phyloP scores from a whole-genome alignment of 2,797 vertebrate genomes.

The Amphiprion clarkii region DNA sequence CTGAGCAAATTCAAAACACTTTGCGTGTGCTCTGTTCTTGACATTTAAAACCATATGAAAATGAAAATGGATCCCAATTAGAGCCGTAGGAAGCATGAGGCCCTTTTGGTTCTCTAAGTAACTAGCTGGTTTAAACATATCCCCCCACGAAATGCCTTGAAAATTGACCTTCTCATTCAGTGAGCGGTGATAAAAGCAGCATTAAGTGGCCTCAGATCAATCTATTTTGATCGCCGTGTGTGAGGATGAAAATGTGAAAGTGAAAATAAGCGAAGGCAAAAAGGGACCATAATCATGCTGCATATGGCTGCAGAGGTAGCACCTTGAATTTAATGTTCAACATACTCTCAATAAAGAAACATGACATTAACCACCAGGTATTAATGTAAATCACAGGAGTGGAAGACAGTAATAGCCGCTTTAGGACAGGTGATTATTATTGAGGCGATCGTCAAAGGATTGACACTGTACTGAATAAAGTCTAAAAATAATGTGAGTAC shows the following conservation, averaged over 20 bases:
- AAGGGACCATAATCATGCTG: conserved; percentile 42
- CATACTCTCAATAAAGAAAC: conserved; percentile 57
- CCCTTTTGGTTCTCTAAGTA: conserved; percentile 59
- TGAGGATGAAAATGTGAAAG: conserved; percentile 56
- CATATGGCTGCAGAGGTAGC: conserved; percentile 38
- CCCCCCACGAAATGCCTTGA: conserved; percentile 59
- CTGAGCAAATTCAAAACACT: conserved; percentile 67
- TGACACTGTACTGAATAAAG: conserved; percentile 59
- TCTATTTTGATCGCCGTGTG: conserved; percentile 61
- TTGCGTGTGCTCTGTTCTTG: conserved; percentile 66
- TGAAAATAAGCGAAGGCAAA: conserved; percentile 52
- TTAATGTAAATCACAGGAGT: conserved; percentile 73
- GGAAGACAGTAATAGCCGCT: conserved; percentile 68
- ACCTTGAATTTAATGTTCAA: conserved; percentile 49
- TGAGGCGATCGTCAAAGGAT: conserved; percentile 40
- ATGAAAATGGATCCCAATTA: conserved; percentile 80
- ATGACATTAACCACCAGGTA: conserved; percentile 74
- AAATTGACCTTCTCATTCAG: conserved; percentile 71
- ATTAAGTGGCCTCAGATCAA: conserved; percentile 66
- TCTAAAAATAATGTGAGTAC: conserved; percentile 62
- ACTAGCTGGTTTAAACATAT: conserved; percentile 57
- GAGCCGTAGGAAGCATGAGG: conserved; percentile 48
- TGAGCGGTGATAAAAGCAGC: conserved; percentile 63
- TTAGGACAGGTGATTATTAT: conserved; percentile 71
- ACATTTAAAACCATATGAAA: conserved; percentile 79